A percentile compares a stretch with the other conserved stretches of the same genome.
phyloP scores from a whole-genome alignment of 2,797 vertebrate species.

The Urocyon cinereoargenteus region DNA sequence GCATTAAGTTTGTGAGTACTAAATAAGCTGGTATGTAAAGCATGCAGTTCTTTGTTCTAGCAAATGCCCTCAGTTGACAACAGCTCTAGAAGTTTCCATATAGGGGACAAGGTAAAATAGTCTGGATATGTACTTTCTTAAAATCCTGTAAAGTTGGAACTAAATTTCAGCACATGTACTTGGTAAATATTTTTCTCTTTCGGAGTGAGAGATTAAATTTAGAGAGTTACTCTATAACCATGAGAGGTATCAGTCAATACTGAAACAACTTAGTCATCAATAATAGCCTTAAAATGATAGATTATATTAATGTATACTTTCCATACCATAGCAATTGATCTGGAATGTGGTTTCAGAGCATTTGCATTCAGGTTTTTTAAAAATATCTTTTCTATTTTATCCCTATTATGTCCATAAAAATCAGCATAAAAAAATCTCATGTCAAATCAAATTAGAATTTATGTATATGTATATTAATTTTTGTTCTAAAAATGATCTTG shows the following conservation, averaged over 20 bases:
- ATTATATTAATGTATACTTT: background rate
- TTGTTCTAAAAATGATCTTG: background rate
- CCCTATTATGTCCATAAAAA: background rate
- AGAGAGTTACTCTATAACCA: background rate
- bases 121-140: background rate
- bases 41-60: background rate
- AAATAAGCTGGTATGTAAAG: background rate
- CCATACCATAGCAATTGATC: background rate
- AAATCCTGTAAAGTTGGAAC: background rate
- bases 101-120: background rate
- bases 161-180: background rate
- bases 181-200: constrained; percentile 33
- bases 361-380: background rate
- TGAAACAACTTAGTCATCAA: background rate
- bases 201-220: background rate
- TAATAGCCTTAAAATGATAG: background rate
- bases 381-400: background rate
- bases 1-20: background rate
- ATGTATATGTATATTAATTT: background rate
- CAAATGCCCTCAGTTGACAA: background rate
- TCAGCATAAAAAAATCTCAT: background rate
- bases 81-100: background rate
- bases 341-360: background rate
- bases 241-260: background rate
- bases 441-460: background rate